Percentiles rank a stretch among this genome's conserved stretches.
Evolutionary conservation across 2,797 vertebrate genomes (phyloP).

Genomic region (Macropus fuliginosus): DNA sequence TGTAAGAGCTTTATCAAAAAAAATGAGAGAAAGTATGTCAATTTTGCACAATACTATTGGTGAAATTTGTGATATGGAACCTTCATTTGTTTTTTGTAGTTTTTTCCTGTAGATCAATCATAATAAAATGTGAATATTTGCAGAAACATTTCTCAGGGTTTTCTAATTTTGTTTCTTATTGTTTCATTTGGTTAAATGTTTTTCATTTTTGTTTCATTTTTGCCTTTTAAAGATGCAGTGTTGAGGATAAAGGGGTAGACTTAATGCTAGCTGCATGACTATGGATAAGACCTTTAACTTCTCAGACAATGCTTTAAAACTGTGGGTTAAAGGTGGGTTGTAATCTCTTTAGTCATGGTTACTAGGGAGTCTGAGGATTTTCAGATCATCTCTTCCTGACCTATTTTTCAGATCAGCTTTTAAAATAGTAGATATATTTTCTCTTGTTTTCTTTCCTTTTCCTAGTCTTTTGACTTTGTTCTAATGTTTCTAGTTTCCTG

Average conservation of each 20-base stretch:
- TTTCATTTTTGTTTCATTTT: neutral
- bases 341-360: neutral
- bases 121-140: constrained; percentile 63
- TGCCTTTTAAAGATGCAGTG: neutral
- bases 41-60: constrained; percentile 43
- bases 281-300: neutral
- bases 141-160: constrained; percentile 50
- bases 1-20: neutral
- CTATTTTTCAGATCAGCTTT: neutral
- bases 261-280: neutral
- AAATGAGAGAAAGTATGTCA: constrained; percentile 16
- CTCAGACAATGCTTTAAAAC: neutral
- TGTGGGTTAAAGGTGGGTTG: neutral
- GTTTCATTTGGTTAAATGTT: neutral
- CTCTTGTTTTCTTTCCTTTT: neutral
- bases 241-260: neutral
- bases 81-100: constrained; percentile 41
- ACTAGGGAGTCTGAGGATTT: neutral
- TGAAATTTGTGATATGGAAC: constrained; percentile 40
- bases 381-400: neutral
- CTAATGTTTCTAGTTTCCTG: neutral
- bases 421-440: neutral
- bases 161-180: constrained; percentile 53
- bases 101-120: constrained; percentile 2
- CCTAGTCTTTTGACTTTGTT: neutral